A percentile compares a stretch with the other conserved stretches of the same genome.
Evolutionary conservation across 2,797 vertebrate species (phyloP).

Genomic region (Avahi laniger): DNA sequence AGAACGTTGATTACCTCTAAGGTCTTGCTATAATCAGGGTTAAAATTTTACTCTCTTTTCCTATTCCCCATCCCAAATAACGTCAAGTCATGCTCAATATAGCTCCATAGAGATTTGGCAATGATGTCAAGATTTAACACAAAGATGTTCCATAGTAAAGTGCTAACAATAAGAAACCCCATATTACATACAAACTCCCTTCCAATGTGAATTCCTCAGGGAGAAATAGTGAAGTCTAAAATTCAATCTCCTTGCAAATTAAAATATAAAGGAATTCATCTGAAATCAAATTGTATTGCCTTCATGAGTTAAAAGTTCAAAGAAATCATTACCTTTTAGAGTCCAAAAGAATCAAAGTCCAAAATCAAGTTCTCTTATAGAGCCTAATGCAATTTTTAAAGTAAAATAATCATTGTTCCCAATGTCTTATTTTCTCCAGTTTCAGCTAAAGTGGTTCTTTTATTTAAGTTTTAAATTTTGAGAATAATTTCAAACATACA

Average conservation of each 20-base stretch:
- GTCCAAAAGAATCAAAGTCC: neutral
- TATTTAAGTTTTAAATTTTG: neutral
- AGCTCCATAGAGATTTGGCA: neutral
- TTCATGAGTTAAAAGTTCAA: neutral
- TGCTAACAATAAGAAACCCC: neutral
- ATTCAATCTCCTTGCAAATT: neutral
- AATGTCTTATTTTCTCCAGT: neutral
- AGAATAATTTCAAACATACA: neutral
- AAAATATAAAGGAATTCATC: neutral
- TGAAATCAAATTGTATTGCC: neutral
- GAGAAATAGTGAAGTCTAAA: neutral
- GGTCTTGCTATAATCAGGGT: neutral
- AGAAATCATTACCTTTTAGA: neutral
- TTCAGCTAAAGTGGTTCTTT: neutral
- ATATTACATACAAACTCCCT: neutral
- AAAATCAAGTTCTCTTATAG: neutral
- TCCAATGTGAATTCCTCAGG: neutral
- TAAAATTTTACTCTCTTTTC: neutral
- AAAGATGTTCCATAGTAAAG: neutral
- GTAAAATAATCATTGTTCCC: neutral
- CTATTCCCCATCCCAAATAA: neutral
- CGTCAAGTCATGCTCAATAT: neutral
- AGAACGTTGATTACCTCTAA: neutral
- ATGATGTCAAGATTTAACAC: neutral
- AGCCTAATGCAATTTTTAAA: neutral